Evolutionary conservation across 2,113 vertebrate genomes (phyloP), one percentile per base, ranked within the genome.

Genomic region (Tamias sibiricus): DNA sequence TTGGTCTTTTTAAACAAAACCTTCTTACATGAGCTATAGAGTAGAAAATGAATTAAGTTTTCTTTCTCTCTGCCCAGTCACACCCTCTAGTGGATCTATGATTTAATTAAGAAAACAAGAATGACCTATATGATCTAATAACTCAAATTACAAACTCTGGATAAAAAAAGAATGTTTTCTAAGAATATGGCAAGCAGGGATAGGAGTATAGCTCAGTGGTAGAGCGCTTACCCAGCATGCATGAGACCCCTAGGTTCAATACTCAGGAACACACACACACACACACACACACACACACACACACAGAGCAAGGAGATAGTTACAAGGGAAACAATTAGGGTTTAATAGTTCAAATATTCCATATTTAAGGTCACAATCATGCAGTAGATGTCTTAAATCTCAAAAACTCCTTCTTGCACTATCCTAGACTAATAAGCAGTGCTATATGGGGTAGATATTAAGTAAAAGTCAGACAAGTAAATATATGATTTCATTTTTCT

Each of bases 21-120:
- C 8, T 66, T 85, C 83, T 66, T 49, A 91, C 8, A 83, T 91
- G n/a, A 94, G 17, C 30, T 64, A 32, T 40, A 82, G 44, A 88
- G 57, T 9, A 64, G 42, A 72, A 79, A 77, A 94, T 30, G n/a
- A 82, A 94, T 24, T 80, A 91, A 76, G 13, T 86, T 89, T 94
- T 91, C 72, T 89, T 66, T 91, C n/a, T 85, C 37, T 89, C 12
- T 96, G 52, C n/a, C 37, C 44, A 47, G 82, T 57, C 13, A 77
- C 62, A 96, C 42, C 30, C 24, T 90, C 62, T 95, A 88, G 82
- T 47, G 92, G 69, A 77, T 86, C 94, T 94, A 85, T 84, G 88
- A 62, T 44, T 95, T 74, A 85, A 54, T 68, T 28, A 8, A 44
- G 83, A 90, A 71, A 84, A 59, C 6, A 95, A 44, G 40, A 89